Evolutionary conservation across 2,888 invertebrate genomes (phyloP), one percentile per base, ranked within the genome.

Genomic region (Criorhina ranunculi): DNA sequence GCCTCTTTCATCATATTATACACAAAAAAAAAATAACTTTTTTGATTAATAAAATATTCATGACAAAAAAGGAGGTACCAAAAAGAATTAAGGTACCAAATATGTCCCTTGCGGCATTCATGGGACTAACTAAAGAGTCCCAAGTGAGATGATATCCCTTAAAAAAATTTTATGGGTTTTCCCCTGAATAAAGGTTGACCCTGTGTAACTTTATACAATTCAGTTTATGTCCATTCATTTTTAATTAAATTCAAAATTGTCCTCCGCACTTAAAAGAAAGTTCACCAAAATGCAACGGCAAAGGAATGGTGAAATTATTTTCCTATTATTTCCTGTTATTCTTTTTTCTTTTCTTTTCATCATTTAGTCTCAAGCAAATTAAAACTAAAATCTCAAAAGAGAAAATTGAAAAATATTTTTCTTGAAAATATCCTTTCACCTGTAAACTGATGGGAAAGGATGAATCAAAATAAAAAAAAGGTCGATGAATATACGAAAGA

Each of bases 371-470:
- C 29, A 42, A 42, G 42, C 29, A 12, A 19, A 57, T 37, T 46
- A 51, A 73, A 73, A 73, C 19, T 62, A 62, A 62, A 73, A 60
- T 53, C 24, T 37, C n/a, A 75, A 64, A 64, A 46, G 64, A 29
- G 53, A 64, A 62, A 55, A 72, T 42, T 40, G 2, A 29, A 19
- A 17, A 55, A 59, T 42, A 15, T n/a, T 46, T 46, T 19, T 46
- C 9, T 19, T 40, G 24, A 57, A 37, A 15, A 31, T 31, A 3
- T 42, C 15, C 11, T 24, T 49, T 49, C 24, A 31, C 33, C n/a
- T 17, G 15, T 35, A 17, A 24, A 24, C 24, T 24, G 24, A 4
- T 6, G 35, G 24, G 19, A 33, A 64, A 64, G 35, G 35, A 24
- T n/a, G 8, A 31, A 9, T 6, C 17, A 49, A 40, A 57, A n/a